phyloP scores from a whole-genome alignment of 2,888 invertebrate genomes.

The Capitulum mitella region DNA sequence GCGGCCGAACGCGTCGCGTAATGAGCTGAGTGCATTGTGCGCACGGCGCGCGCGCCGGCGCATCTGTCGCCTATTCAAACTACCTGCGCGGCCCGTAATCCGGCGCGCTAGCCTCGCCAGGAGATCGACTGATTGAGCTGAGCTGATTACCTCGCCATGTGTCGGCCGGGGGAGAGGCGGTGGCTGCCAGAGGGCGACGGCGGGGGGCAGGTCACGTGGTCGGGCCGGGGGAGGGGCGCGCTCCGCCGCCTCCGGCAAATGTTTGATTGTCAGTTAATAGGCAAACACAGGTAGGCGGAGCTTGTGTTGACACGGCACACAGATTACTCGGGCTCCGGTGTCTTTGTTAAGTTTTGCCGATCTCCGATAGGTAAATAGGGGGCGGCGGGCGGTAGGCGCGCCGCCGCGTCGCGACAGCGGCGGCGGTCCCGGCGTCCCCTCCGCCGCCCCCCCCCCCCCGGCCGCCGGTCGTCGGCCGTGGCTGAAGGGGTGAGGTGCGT shows the following conservation, averaged over 20 bases:
- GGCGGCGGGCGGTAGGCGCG: background rate
- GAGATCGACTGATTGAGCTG: background rate
- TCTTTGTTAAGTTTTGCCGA: slow-evolving; percentile 19
- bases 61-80: slow-evolving; percentile 15
- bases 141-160: slow-evolving; percentile 15
- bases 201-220: background rate
- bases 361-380: slow-evolving; percentile 2
- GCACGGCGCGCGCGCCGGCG: background rate
- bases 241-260: background rate
- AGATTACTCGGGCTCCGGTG: slow-evolving; percentile 23
- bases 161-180: background rate
- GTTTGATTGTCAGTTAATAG: slow-evolving; percentile 21
- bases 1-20: background rate
- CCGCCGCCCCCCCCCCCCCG: background rate
- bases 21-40: background rate
- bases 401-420: background rate
- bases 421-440: background rate
- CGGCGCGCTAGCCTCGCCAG: background rate
- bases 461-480: background rate
- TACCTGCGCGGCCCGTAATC: slow-evolving; percentile 14
- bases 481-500: background rate
- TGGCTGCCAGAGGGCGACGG: too few relatives aligned
- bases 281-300: slow-evolving; percentile 17
- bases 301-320: slow-evolving; percentile 5
- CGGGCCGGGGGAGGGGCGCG: background rate